A percentile compares a stretch with the other conserved stretches of the same genome.
Conservation (phyloP, 2,888 invertebrate species). For the Protodeltote pygarga region DNA sequence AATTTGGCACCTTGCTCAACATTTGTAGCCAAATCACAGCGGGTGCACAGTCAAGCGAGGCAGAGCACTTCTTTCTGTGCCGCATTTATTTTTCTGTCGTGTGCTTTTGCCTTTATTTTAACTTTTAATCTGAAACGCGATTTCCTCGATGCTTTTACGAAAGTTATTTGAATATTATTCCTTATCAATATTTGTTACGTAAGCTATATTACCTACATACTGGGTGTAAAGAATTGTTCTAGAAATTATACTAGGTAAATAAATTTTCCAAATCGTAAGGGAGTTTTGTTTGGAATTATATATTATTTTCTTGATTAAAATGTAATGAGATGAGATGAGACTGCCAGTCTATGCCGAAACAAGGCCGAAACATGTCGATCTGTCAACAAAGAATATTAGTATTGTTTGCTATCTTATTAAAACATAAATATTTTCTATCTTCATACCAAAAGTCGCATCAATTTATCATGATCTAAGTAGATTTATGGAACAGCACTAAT, state of each 20-base stretch:
- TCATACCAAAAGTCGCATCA: too few species aligned
- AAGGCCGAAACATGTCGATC: too few species aligned
- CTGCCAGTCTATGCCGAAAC: too few species aligned
- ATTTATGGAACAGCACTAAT: too few species aligned
- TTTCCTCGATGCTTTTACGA: conserved; percentile 7
- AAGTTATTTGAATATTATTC: conserved; percentile 35
- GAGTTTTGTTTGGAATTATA: neutral
- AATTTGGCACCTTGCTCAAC: conserved; percentile 65
- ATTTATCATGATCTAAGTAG: too few species aligned
- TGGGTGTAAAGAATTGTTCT: conserved; percentile 6
- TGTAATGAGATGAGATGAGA: too few species aligned
- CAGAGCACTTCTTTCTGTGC: conserved; percentile 23
- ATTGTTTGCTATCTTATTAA: too few species aligned
- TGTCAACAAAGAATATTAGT: too few species aligned
- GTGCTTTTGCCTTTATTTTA: conserved; percentile 44
- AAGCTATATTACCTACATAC: conserved; percentile 23
- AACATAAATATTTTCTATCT: too few species aligned
- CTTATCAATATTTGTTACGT: conserved; percentile 23
- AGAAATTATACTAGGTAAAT: too few species aligned
- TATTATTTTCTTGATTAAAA: too few species aligned
- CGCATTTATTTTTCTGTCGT: conserved; percentile 30
- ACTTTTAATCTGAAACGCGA: conserved; percentile 31
- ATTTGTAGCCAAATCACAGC: conserved; percentile 60
- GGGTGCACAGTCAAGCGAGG: conserved; percentile 25
- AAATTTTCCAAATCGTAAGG: too few species aligned